A percentile compares a stretch with the other conserved stretches of the same genome.
phyloP scores from a whole-genome alignment of 2,888 invertebrate genomes.

The Tillus elongatus region DNA sequence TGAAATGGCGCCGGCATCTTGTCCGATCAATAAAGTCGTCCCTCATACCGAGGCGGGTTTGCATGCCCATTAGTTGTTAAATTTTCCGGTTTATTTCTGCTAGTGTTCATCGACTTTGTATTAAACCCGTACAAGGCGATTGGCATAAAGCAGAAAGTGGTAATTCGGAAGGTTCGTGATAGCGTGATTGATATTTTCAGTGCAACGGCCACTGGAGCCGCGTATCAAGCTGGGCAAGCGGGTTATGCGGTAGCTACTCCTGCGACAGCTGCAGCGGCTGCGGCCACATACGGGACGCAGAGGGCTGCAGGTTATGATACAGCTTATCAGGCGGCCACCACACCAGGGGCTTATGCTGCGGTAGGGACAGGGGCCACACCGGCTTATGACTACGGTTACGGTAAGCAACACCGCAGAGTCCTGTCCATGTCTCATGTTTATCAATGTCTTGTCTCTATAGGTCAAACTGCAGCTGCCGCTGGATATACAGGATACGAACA shows the following conservation, averaged over 20 bases:
- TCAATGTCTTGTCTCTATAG: conserved; percentile 41
- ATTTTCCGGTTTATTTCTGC: conserved; percentile 8
- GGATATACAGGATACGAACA: conserved; percentile 56
- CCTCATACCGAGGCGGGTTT: conserved; percentile 16
- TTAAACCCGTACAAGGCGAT: too few species aligned
- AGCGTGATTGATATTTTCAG: conserved; percentile 36
- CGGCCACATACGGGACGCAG: conserved; percentile 76
- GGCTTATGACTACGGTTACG: conserved; percentile 62
- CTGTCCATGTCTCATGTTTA: too few species aligned
- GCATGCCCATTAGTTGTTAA: neutral
- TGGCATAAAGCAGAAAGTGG: too few species aligned
- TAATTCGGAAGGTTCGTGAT: too few species aligned
- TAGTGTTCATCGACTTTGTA: too few species aligned
- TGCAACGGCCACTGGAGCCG: conserved; percentile 64
- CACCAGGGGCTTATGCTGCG: conserved; percentile 57
- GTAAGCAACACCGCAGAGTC: too few species aligned
- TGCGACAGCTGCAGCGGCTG: conserved; percentile 72
- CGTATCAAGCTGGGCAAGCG: conserved; percentile 74
- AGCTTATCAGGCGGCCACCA: conserved; percentile 73
- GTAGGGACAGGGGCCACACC: conserved; percentile 48
- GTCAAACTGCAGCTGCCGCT: conserved; percentile 55
- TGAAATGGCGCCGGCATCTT: conserved; percentile 40
- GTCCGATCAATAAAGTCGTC: conserved; percentile 36
- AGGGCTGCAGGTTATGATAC: conserved; percentile 75
- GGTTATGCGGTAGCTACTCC: conserved; percentile 77